Percentiles rank a stretch among this genome's conserved stretches.
phyloP scores from a whole-genome alignment of 2,888 invertebrate genomes.

The Cryptosula pallasiana region DNA sequence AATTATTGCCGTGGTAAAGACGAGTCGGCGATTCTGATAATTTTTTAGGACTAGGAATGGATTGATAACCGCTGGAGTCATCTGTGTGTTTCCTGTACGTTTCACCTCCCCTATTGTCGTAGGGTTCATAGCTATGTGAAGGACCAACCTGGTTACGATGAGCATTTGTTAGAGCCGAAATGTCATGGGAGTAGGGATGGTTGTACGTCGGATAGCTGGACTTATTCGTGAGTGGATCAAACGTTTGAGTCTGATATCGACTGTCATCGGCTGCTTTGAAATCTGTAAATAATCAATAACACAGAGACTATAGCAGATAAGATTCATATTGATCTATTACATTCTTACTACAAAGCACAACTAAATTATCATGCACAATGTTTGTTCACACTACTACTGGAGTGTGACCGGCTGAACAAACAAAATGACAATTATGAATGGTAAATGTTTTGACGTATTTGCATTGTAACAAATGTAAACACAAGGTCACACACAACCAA shows the following conservation, averaged over 20 bases:
- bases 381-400: too few relatives aligned
- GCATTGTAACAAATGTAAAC: too few relatives aligned
- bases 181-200: slow-evolving; percentile 18
- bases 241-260: not conserved
- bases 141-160: slow-evolving; percentile 17
- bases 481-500: too few relatives aligned
- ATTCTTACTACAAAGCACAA: too few relatives aligned
- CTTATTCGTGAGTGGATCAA: not conserved
- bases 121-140: not conserved
- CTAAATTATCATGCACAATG: too few relatives aligned
- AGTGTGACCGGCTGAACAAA: too few relatives aligned
- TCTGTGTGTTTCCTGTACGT: slow-evolving; percentile 17
- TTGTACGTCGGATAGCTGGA: slow-evolving; percentile 3
- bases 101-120: not conserved
- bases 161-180: slow-evolving; percentile 20
- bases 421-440: too few relatives aligned
- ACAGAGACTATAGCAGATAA: too few relatives aligned
- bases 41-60: slow-evolving; percentile 18
- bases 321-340: too few relatives aligned
- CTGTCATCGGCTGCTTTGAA: not conserved
- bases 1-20: not conserved
- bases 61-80: slow-evolving; percentile 11
- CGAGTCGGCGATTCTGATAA: not conserved
- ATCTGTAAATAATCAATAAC: not conserved
- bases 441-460: too few relatives aligned